Conservation (phyloP, 2,113 vertebrate genomes). For the Chaenocephalus aceratus region DNA sequence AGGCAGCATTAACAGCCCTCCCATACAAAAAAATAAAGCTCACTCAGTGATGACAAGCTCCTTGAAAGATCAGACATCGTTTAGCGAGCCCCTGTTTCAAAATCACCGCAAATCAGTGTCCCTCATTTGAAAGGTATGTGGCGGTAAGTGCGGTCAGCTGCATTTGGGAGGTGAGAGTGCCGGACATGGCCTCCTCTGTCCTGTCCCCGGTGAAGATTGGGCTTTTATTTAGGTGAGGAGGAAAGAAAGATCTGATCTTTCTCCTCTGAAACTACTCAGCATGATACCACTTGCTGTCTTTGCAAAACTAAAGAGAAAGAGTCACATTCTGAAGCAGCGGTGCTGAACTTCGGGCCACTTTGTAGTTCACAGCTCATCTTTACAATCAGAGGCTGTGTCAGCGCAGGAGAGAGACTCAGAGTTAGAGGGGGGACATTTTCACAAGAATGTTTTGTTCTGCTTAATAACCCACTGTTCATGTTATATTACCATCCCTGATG, state of each 20-base stretch:
- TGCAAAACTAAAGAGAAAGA: conserved; percentile 26
- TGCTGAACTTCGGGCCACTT: conserved; percentile 45
- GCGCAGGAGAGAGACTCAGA: conserved; percentile 7
- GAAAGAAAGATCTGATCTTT: conserved; percentile 34
- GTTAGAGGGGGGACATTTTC: background rate
- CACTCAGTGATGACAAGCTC: conserved; percentile 53
- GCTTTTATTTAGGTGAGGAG: conserved; percentile 58
- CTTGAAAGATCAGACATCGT: conserved; percentile 54
- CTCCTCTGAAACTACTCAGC: conserved; percentile 28
- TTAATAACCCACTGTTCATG: background rate
- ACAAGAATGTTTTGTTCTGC: background rate
- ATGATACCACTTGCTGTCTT: conserved; percentile 18
- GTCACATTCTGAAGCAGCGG: conserved; percentile 44
- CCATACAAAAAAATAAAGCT: conserved; percentile 51
- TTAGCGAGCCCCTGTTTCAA: conserved; percentile 34
- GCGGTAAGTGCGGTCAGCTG: conserved; percentile 72
- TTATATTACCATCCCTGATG: background rate
- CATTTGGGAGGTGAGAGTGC: conserved; percentile 62
- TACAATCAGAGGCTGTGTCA: conserved; percentile 44
- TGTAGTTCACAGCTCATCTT: conserved; percentile 56
- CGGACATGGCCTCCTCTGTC: conserved; percentile 79
- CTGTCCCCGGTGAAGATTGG: conserved; percentile 46
- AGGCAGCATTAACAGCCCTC: conserved; percentile 61
- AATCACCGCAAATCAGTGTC: conserved; percentile 42
- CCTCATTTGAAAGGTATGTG: conserved; percentile 66